Conservation (phyloP, 2,113 vertebrate species). For the Poicephalus meyeri region DNA sequence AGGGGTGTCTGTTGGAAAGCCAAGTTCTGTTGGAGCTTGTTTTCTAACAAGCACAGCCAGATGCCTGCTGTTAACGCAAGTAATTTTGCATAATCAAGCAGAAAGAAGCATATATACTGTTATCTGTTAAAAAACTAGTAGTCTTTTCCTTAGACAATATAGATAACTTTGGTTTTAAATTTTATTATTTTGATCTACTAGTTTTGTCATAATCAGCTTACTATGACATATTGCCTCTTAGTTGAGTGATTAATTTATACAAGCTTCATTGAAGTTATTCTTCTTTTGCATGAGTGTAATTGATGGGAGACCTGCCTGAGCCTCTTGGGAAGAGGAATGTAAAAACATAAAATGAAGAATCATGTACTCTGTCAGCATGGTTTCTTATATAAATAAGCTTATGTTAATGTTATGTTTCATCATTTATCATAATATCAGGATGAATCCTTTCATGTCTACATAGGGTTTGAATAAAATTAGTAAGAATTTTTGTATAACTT, state of each 20-base stretch:
- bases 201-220: background rate
- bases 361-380: background rate
- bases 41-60: background rate
- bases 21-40: background rate
- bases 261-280: slow-evolving; percentile 4
- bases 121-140: background rate
- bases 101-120: background rate
- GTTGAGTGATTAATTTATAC: background rate
- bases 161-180: background rate
- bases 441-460: background rate
- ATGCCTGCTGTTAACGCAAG: background rate
- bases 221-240: background rate
- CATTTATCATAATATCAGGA: background rate
- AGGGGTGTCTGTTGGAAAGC: background rate
- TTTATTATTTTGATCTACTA: background rate
- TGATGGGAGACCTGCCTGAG: background rate
- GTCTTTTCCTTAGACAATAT: background rate
- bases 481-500: background rate
- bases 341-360: slow-evolving; percentile 9
- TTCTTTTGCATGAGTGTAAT: slow-evolving; percentile 4
- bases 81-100: background rate
- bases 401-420: slow-evolving; percentile 4
- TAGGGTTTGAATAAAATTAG: background rate
- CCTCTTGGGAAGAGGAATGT: background rate
- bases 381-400: slow-evolving; percentile 5